Base-by-base conservation (phyloP, 2,113 vertebrate genomes). In the Salvator merianae region DNA sequence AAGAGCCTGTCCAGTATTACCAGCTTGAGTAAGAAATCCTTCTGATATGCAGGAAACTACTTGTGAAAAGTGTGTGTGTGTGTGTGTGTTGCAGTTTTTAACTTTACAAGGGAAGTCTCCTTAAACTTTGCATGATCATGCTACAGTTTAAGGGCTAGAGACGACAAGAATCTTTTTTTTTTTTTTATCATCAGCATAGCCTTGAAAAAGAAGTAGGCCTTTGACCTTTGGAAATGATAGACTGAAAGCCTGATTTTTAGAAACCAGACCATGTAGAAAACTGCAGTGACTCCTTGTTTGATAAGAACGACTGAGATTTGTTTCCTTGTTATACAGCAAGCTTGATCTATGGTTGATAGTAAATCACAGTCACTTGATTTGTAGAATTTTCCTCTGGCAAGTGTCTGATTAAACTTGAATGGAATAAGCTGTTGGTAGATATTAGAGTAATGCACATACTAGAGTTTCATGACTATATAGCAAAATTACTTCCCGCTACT, bases 31-130 rank as follows among this genome's bases (percentile, higher is more conserved):
- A 38, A 84, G 40, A 40, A 80, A 83, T 38, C 83, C 0, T 0
- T 85, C 84, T 86, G 28, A 28, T 88, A 90, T 84, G 68, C 50
- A 83, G 28, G 28, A 86, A 75, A 90, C 73, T 89, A 62, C 10
- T 91, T 89, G 0, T 0, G 73, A 79, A 70, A 68, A 83, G 20
- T 5, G 55, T 13, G 4, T 59, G 50, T 53, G 50, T 9, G 16
- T 53, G 10, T 53, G 10, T 53, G 3, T 53, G 16, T 88, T 84
- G 86, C 87, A 75, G 38, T 78, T 88, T 69, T 74, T 59, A 90
- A 86, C 86, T 83, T 90, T 88, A 92, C 76, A 81, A 93, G 70
- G 84, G 86, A 88, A 91, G 87, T 92, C 88, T 94, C 91, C 91
- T 90, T 81, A 76, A 91, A 50, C 90, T 86, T 85, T 84, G 83